Percentiles rank a stretch among this genome's conserved stretches.
These are phyloP conservation scores for Pelecanus crispus DNA, from an alignment of 2,113 vertebrate species.

Conservation along the genomic window DNA sequence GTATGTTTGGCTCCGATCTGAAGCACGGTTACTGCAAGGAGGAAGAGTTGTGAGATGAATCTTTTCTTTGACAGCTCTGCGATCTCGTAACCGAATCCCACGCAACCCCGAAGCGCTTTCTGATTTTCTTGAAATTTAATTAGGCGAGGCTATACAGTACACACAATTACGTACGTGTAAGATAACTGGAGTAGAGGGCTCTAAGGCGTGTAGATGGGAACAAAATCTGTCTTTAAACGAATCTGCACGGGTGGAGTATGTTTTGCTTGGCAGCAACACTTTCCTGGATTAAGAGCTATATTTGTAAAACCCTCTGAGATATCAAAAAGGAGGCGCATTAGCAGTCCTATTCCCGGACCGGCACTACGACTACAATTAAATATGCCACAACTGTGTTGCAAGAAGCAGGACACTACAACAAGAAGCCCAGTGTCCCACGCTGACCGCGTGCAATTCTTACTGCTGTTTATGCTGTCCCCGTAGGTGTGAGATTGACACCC, in stretches of 20 bases:
- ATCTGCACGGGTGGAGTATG: background rate
- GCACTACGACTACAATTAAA: background rate
- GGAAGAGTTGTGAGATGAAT: conserved; percentile 26
- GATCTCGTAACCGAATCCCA: background rate
- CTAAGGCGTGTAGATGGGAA: background rate
- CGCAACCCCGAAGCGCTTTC: background rate
- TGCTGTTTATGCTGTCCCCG: background rate
- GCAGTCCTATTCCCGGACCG: background rate
- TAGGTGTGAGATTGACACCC: background rate
- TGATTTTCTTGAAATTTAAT: background rate
- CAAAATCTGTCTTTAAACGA: background rate
- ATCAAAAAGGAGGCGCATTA: background rate
- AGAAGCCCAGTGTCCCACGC: background rate
- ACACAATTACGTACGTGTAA: background rate
- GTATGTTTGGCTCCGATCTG: background rate
- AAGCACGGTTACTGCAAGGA: background rate
- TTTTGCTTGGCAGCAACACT: background rate
- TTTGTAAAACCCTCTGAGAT: background rate
- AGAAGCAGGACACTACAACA: background rate
- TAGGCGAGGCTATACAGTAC: background rate
- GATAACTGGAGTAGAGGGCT: background rate
- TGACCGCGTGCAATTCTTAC: background rate
- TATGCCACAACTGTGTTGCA: background rate
- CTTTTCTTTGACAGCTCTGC: background rate
- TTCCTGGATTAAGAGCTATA: background rate